Evolutionary conservation across 2,888 invertebrate species (phyloP), one percentile per base, ranked within the genome.

Genomic region (Patella caerulea): DNA sequence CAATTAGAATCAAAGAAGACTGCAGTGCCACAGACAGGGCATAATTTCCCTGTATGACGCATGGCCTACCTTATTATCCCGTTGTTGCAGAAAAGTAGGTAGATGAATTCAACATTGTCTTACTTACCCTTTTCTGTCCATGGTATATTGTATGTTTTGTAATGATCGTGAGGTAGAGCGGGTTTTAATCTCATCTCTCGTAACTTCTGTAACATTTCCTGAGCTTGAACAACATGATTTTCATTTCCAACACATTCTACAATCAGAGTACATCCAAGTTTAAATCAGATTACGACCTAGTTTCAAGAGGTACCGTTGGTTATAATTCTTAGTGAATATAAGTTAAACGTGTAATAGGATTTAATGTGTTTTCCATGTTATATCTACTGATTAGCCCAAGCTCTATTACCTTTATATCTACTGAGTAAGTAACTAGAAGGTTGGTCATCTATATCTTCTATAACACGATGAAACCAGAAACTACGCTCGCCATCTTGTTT

Each of bases 401-500:
- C 15, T 3, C 3, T 1, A 34, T 55, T 72, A 82, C 83, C 83
- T 73, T 75, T 83, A 71, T 79, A 82, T 73, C 78, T 79, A 24
- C 80, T 76, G 5, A 80, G 54, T 24, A 76, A 65, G 3, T 76
- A 34, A 24, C 76, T 74, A 29, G 77, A 59, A 17, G 81, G 76
- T 45, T 82, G 74, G 14, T 84, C 71, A n/a, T 86, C 83, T n/a
- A 88, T 87, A 74, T 84, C 83, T 5, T 76, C 75, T 17, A 88
- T 86, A 11, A 80, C 78, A 55, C 87, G 74, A 71, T 84, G 82
- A 55, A 88, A 83, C 86, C 87, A 87, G 55, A 87, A 19, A 29
- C 86, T 83, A 34, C 82, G 77, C 5, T 78, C 72, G 7, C 72
- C 72, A 7, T 78, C 71, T 14, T 85, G 72, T 1, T 78, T 29